Base-by-base conservation (phyloP, 2,888 invertebrate genomes). In the Erebia ligea region DNA sequence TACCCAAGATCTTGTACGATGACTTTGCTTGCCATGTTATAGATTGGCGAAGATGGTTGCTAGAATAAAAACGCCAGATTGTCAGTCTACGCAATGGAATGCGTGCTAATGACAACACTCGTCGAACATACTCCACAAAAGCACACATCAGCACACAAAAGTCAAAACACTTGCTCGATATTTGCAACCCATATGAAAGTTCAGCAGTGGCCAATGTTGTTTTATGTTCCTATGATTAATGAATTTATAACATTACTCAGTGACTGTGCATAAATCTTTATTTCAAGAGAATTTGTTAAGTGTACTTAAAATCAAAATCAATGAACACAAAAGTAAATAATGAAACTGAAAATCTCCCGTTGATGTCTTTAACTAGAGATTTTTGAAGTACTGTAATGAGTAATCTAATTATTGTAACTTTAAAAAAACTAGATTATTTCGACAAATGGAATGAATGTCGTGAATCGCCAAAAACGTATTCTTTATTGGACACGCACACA, bases 41-140 rank as follows among this genome's bases (percentile, higher is more conserved):
- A 87, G 82, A 86, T 84, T 84, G 84, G 85, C 78, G 81, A 83
- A 79, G 82, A 83, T 84, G 80, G 80, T 81, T 77, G 84, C 89
- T 91, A 90, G 81, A 90, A 89, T 88, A 88, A 88, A 89, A 88
- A 87, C 83, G 82, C 84, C 75, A 80, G 80, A 82, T 85, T 82
- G 82, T 82, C 79, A 87, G 85, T 89, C 86, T 80, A 81, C 77
- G 81, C 81, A 82, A 85, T 84, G 81, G 77, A 80, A 79, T 63
- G 79, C 77, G 83, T 82, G 84, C 82, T 71, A 79, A 79, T 74
- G 76, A 72, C 75, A 68, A 78, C 77, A 74, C 78, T 80, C 79
- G 79, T 72, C 79, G 48, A 48, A 40, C 40, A 79, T 76, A 82
- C 78, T 79, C 76, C 81, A 79, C 78, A 77, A 69, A 79, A 81